Evolutionary conservation across 2,888 invertebrate genomes (phyloP).

Genomic region (Leptinotarsa juncta): DNA sequence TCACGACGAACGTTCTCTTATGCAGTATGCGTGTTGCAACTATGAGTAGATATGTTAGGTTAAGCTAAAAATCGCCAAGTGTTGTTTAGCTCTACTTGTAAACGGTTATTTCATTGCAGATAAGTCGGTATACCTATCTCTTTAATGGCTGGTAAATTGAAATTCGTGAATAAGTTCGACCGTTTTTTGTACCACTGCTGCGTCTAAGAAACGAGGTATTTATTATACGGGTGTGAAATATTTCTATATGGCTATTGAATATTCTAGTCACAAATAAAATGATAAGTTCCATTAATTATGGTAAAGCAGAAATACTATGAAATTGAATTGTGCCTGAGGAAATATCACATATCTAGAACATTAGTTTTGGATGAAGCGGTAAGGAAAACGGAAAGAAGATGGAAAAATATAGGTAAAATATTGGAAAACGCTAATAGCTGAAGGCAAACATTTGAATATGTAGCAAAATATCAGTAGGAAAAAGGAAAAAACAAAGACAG

Average conservation of each 20-base stretch:
- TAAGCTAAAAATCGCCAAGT: conserved; percentile 43
- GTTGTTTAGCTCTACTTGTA: conserved; percentile 47
- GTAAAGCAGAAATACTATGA: too few species aligned
- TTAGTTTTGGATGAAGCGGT: too few species aligned
- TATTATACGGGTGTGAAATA: neutral
- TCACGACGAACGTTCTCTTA: conserved; percentile 51
- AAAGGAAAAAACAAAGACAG: too few species aligned
- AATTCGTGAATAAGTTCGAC: conserved; percentile 26
- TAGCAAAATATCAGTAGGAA: too few species aligned
- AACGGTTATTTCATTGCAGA: conserved; percentile 45
- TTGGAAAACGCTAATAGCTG: too few species aligned
- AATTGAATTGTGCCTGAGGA: too few species aligned
- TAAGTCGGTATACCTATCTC: conserved; percentile 41
- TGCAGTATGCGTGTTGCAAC: conserved; percentile 51
- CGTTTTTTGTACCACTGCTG: neutral
- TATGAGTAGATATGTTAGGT: conserved; percentile 45
- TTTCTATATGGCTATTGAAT: neutral
- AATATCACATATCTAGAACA: too few species aligned
- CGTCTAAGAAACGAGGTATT: neutral
- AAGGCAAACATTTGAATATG: too few species aligned
- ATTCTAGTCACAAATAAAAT: too few species aligned
- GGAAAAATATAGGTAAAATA: too few species aligned
- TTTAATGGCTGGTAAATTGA: conserved; percentile 40
- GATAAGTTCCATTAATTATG: too few species aligned
- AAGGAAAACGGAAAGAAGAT: too few species aligned